Evolutionary conservation across 2,888 invertebrate genomes (phyloP).

Genomic region (Rhingia rostrata): DNA sequence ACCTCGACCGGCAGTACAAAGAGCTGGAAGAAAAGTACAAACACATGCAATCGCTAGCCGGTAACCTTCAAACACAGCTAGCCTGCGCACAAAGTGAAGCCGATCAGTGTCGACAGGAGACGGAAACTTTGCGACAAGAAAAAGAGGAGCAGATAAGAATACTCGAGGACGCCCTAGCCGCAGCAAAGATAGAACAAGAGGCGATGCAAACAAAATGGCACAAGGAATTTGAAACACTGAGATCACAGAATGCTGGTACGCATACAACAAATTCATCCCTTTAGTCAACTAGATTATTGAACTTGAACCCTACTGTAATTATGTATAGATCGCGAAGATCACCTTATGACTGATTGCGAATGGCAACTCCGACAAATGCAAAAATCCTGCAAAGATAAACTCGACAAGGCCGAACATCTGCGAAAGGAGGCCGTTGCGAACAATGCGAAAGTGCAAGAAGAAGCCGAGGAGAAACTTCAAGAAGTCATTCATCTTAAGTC

Average conservation of each 20-base stretch:
- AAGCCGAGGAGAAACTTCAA: constrained; percentile 78
- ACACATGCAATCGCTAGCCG: constrained; percentile 83
- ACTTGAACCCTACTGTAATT: not conserved
- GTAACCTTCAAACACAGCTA: constrained; percentile 80
- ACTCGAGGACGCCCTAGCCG: constrained; percentile 85
- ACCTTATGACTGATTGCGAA: constrained; percentile 91
- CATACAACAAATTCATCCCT: not conserved
- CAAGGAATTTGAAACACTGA: constrained; percentile 86
- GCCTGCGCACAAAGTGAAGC: constrained; percentile 80
- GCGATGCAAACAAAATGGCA: constrained; percentile 86
- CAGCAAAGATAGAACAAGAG: constrained; percentile 85
- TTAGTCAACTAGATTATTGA: not conserved
- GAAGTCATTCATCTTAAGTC: constrained; percentile 84
- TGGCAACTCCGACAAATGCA: constrained; percentile 92
- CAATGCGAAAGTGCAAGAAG: constrained; percentile 78
- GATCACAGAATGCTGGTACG: constrained; percentile 85
- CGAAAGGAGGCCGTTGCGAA: constrained; percentile 84
- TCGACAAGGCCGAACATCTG: constrained; percentile 86
- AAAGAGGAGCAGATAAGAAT: constrained; percentile 84
- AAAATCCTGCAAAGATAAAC: constrained; percentile 86
- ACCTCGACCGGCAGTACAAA: constrained; percentile 83
- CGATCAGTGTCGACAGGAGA: constrained; percentile 80
- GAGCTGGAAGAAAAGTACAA: constrained; percentile 84
- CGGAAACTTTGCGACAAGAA: constrained; percentile 83
- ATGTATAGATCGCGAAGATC: constrained; percentile 86